phyloP scores from a whole-genome alignment of 2,888 invertebrate species.

The Sepioteuthis lessoniana region DNA sequence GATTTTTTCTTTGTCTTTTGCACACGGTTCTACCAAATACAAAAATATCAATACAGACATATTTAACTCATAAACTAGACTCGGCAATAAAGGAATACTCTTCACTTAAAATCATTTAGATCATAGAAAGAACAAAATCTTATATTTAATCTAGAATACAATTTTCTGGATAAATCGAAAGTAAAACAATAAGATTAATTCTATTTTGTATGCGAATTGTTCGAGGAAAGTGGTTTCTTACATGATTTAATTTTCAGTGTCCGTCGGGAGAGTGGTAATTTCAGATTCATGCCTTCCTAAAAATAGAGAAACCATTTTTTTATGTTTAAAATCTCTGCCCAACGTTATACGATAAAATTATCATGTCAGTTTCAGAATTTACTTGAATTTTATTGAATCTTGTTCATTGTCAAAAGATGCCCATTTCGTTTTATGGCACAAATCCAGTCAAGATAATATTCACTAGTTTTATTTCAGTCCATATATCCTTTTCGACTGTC shows the following conservation, averaged over 20 bases:
- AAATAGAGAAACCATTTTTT: neutral
- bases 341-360: neutral
- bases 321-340: neutral
- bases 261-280: neutral
- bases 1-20: too few species aligned
- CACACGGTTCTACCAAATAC: too few species aligned
- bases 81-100: too few species aligned
- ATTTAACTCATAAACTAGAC: too few species aligned
- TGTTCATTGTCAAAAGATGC: neutral
- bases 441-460: neutral
- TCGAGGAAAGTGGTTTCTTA: too few species aligned
- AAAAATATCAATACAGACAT: too few species aligned
- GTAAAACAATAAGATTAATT: too few species aligned
- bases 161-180: too few species aligned
- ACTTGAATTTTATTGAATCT: neutral
- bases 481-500: neutral
- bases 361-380: neutral
- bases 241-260: neutral
- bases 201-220: too few species aligned
- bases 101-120: too few species aligned
- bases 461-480: neutral
- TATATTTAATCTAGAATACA: too few species aligned
- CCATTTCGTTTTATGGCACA: neutral
- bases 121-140: too few species aligned
- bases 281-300: neutral